A percentile compares a stretch with the other conserved stretches of the same genome.
These are phyloP conservation scores for Trichogramma dendrolimi DNA, from an alignment of 2,888 invertebrate species.

Conservation along the genomic window DNA sequence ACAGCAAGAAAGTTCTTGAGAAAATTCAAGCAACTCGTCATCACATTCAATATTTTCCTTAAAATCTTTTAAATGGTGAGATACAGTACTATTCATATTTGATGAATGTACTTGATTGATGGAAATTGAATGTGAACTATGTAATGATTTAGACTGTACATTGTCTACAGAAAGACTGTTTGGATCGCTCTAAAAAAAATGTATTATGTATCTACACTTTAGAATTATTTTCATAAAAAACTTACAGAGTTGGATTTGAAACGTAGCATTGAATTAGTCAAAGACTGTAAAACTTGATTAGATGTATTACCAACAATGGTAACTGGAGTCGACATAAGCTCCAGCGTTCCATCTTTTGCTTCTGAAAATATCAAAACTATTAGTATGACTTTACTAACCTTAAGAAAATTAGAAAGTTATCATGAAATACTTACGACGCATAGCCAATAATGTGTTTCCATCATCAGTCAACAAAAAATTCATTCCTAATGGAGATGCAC, in stretches of 20 bases:
- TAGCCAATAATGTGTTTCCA: constrained; percentile 40
- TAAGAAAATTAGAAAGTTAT: neutral
- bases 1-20: too few species aligned
- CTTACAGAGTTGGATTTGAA: constrained; percentile 3
- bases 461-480: constrained; percentile 44
- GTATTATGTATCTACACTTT: neutral
- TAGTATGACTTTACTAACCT: neutral
- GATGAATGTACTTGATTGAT: too few species aligned
- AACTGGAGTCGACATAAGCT: constrained; percentile 40
- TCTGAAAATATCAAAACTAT: constrained; percentile 31
- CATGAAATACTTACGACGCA: constrained; percentile 36
- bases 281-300: constrained; percentile 18
- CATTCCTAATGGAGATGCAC: constrained; percentile 32
- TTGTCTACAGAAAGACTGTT: neutral
- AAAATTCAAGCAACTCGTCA: too few species aligned
- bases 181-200: constrained; percentile 9
- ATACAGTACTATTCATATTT: too few species aligned
- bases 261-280: constrained; percentile 29
- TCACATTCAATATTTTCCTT: too few species aligned
- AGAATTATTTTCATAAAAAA: neutral
- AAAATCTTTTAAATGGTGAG: too few species aligned
- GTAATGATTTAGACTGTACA: too few species aligned
- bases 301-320: constrained; percentile 37
- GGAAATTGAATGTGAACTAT: too few species aligned
- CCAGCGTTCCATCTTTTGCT: constrained; percentile 38